Evolutionary conservation across 1,140 invertebrate species (phyloP), one percentile per base, ranked within the genome.

Genomic region (Bombus waltoni): DNA sequence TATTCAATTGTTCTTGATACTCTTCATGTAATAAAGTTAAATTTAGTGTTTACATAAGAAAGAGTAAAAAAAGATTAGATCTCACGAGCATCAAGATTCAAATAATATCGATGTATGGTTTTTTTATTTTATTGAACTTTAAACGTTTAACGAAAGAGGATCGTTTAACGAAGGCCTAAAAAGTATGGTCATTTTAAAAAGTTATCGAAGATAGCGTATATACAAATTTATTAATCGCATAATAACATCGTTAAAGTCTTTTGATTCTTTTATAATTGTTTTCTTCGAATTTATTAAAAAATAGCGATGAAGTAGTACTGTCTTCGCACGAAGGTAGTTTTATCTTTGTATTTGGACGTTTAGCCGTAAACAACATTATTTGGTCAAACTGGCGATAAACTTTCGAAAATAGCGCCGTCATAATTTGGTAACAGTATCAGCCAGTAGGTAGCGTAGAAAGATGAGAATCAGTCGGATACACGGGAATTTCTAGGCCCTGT

Each of bases 401-500:
- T 11, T 76, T 72, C 13, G 9, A 47, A 85, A 38, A 25, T 38
- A 22, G 68, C 83, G 83, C 76, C 10, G n/a, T 5, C 9, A 5
- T 0, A 5, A 28, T 53, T 47, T 72, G 38, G 42, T 80, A 6
- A 0, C 1, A 65, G 1, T 25, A 9, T 71, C 0, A 1, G 1
- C 3, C 47, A n/a, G 4, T 18, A 65, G 76, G 72, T n/a, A 68
- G 53, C 32, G 83, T 6, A 1, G 1, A 18, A 15, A 53, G 15
- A 15, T 8, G 32, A 40, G 53, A 35, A 79, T 8, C 53, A n/a
- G 6, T 80, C 2, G 68, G 40, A 73, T 32, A 59, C 40, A 85
- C 77, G 42, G 35, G 83, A 85, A 68, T 85, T 85, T 85, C 83
- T 85, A 85, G 68, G 40, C 76, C 68, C 76, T 80, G 76, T 72